Evolutionary conservation across 64 coral and sea anemone species (phyloP).

Genomic region (Montipora efflorescens): DNA sequence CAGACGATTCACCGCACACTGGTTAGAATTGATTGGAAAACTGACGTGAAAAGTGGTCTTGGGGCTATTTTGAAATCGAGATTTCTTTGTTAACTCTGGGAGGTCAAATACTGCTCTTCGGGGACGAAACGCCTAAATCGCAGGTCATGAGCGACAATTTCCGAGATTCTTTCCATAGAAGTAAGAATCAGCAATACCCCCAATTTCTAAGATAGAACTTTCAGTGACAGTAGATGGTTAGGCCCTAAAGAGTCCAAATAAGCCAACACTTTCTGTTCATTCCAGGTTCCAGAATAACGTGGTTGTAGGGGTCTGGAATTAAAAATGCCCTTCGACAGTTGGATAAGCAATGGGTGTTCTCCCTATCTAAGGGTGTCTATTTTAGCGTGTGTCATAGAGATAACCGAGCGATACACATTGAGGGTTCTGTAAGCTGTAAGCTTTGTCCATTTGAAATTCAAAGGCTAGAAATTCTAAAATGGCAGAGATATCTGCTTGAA

Average conservation of each 20-base stretch:
- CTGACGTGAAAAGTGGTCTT: too few species aligned
- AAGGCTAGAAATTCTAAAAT: neutral
- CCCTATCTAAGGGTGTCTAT: neutral
- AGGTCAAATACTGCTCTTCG: neutral
- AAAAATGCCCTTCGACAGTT: slow-evolving; percentile 27
- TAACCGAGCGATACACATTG: slow-evolving; percentile 34
- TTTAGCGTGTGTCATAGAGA: slow-evolving; percentile 2
- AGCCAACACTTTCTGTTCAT: neutral
- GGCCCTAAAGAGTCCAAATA: slow-evolving; percentile 21
- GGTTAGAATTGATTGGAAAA: neutral
- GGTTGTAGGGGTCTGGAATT: neutral
- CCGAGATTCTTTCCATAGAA: slow-evolving; percentile 45
- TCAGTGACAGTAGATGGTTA: neutral
- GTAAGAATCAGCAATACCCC: slow-evolving; percentile 41
- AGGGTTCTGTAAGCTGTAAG: neutral
- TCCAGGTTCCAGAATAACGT: slow-evolving; percentile 43
- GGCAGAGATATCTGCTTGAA: neutral
- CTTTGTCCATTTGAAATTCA: neutral
- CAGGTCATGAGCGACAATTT: slow-evolving; percentile 38
- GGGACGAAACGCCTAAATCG: slow-evolving; percentile 15
- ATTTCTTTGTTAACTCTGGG: neutral
- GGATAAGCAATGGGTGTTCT: slow-evolving; percentile 2
- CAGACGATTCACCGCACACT: neutral
- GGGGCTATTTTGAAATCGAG: too few species aligned
- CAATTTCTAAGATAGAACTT: slow-evolving; percentile 38